A percentile compares a stretch with the other conserved stretches of the same genome.
phyloP scores from a whole-genome alignment of 2,888 invertebrate species.

The Caenorhabditis becei region DNA sequence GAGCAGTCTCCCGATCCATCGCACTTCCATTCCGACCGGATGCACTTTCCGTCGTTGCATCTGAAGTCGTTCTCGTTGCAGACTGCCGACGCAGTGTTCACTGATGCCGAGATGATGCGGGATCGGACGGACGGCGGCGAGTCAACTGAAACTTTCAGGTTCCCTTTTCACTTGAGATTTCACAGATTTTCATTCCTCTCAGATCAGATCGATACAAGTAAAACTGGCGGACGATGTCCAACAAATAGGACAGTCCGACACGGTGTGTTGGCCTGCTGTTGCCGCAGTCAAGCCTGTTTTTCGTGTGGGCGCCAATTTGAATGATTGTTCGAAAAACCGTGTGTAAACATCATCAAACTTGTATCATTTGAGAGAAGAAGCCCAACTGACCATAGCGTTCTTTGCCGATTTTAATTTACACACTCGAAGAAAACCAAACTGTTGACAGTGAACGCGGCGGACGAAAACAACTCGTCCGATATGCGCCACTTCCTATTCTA shows the following conservation, averaged over 20 bases:
- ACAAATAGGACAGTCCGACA: constrained; percentile 18
- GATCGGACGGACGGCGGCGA: constrained; percentile 60
- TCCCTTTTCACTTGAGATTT: background rate
- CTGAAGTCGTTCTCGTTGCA: constrained; percentile 82
- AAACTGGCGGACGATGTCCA: background rate
- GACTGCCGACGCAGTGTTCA: constrained; percentile 64
- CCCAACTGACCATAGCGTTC: constrained; percentile 11
- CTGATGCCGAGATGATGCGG: constrained; percentile 62
- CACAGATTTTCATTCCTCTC: background rate
- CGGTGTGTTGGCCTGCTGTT: constrained; percentile 40
- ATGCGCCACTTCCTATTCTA: background rate
- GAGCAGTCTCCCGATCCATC: constrained; percentile 86
- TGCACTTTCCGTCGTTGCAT: constrained; percentile 89
- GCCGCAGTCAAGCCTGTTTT: constrained; percentile 34
- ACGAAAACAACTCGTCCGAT: background rate
- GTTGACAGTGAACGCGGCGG: background rate
- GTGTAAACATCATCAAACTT: constrained; percentile 27
- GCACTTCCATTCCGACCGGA: constrained; percentile 85
- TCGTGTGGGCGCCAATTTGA: constrained; percentile 28
- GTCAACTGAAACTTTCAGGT: constrained; percentile 47
- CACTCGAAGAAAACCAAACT: background rate
- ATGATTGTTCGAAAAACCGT: constrained; percentile 42
- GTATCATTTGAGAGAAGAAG: constrained; percentile 24
- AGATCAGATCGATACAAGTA: constrained; percentile 4
- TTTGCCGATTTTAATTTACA: constrained; percentile 7